A percentile compares a stretch with the other conserved stretches of the same genome.
Evolutionary conservation across 1,140 invertebrate genomes (phyloP).

Genomic region (Ostrea edulis): DNA sequence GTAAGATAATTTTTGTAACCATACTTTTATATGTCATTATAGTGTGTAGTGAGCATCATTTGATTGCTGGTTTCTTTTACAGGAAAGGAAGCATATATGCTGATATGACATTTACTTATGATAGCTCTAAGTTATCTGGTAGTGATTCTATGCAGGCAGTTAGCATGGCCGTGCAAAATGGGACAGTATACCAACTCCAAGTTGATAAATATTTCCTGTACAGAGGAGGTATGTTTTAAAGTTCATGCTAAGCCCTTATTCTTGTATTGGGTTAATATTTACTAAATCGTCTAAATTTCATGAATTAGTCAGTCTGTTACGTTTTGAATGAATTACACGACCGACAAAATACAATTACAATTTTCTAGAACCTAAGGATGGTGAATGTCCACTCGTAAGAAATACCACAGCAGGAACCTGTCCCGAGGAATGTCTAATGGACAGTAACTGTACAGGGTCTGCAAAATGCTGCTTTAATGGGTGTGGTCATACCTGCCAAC

Average conservation of each 20-base stretch:
- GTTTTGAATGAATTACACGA: too few species aligned
- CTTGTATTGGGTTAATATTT: too few species aligned
- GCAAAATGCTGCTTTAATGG: constrained; percentile 48
- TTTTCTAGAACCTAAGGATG: not conserved
- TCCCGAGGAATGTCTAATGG: constrained; percentile 9
- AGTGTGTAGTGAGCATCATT: not conserved
- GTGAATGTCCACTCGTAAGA: not conserved
- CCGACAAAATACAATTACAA: not conserved
- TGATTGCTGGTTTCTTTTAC: not conserved
- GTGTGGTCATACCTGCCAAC: constrained; percentile 34
- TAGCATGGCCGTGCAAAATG: not conserved
- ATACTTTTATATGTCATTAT: too few species aligned
- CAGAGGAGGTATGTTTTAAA: not conserved
- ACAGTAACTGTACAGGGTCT: constrained; percentile 38
- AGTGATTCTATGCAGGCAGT: not conserved
- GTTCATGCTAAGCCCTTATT: too few species aligned
- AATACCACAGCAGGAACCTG: not conserved
- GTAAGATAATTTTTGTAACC: not conserved
- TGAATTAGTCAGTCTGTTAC: too few species aligned
- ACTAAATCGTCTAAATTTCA: too few species aligned
- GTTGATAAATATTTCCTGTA: not conserved
- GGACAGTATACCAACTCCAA: not conserved
- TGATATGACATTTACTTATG: not conserved
- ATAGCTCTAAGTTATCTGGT: not conserved
- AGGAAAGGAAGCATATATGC: not conserved